Base-by-base conservation (phyloP, 2,113 vertebrate genomes). In the Lasiurus borealis region DNA sequence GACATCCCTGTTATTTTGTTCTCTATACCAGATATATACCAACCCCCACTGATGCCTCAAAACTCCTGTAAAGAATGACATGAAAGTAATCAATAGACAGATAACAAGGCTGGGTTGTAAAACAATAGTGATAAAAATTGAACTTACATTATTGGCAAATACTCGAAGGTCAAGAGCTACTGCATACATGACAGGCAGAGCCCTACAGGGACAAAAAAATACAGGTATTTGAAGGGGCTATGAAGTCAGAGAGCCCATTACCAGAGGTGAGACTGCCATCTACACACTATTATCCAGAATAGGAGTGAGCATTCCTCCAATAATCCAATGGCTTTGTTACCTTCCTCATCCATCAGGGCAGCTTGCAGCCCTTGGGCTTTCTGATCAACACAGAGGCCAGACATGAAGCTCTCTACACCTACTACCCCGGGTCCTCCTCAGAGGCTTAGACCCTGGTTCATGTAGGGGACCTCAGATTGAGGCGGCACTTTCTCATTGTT, bases 81-180 rank as follows among this genome's bases (percentile, higher is more conserved):
- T 46, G 66, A 85, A 85, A 82, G 14, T 31, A 68, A 78, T 64
- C 36, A 88, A 40, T 3, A 91, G 36, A 29, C 0, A 78, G 59
- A 59, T 21, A 27, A 1, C 1, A n/a, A 73, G 25, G 6, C 25
- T 87, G 31, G 78, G 36, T 50, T 69, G 40, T 27, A 46, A 76
- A 73, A 54, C 8, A 25, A 62, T 0, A 48, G 29, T 3, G 27
- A 44, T 0, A 44, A 64, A 85, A 85, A 84, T 12, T 21, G 29
- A 36, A 97, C 99, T 99, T 97, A 99, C 99, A 13, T 98, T 99
- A 96, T 99, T 99, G 97, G 99, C 99, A 97, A 99, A 99, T 93
- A 99, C 98, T 36, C 99, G 98, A 92, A 99, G 99, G 94, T 99
- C 99, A 36, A 99, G 98, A 0, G 99, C 98, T 59, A 99, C 99